Conservation (phyloP, 1,140 invertebrate species). For the Hylaeus volcanicus region DNA sequence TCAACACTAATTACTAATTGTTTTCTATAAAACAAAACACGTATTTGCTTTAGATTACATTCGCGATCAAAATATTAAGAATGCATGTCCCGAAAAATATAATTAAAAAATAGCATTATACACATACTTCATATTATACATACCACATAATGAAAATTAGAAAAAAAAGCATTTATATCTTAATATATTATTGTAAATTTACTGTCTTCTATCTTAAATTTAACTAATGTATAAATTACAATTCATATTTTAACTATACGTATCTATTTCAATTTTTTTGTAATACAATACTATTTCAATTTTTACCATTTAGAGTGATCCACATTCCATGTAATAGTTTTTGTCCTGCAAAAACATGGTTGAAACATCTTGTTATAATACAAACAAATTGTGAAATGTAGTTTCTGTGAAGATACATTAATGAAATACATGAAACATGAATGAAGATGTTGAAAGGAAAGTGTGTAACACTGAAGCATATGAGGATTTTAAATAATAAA, state of each 20-base stretch:
- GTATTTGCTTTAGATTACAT: neutral
- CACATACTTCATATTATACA: neutral
- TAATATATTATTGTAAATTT: slow-evolving; percentile 2
- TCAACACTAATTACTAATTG: neutral
- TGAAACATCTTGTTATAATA: slow-evolving; percentile 62
- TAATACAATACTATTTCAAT: slow-evolving; percentile 49
- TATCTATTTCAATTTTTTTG: slow-evolving; percentile 35
- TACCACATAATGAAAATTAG: neutral
- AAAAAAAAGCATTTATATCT: neutral
- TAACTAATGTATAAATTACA: slow-evolving; percentile 9
- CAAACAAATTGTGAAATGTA: slow-evolving; percentile 47
- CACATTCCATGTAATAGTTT: slow-evolving; percentile 91
- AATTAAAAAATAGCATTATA: slow-evolving; percentile 12
- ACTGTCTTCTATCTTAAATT: neutral
- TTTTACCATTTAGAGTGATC: slow-evolving; percentile 89
- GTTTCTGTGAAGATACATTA: slow-evolving; percentile 12
- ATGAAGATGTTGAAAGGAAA: slow-evolving; percentile 3
- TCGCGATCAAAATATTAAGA: neutral
- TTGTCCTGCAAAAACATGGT: slow-evolving; percentile 87
- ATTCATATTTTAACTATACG: slow-evolving; percentile 21
- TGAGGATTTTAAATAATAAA: neutral
- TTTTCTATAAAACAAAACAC: neutral
- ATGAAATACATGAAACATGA: slow-evolving; percentile 5
- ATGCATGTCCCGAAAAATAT: neutral
- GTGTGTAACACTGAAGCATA: neutral